Evolutionary conservation across 1,140 invertebrate genomes (phyloP).

Genomic region (Drosophila pachea): DNA sequence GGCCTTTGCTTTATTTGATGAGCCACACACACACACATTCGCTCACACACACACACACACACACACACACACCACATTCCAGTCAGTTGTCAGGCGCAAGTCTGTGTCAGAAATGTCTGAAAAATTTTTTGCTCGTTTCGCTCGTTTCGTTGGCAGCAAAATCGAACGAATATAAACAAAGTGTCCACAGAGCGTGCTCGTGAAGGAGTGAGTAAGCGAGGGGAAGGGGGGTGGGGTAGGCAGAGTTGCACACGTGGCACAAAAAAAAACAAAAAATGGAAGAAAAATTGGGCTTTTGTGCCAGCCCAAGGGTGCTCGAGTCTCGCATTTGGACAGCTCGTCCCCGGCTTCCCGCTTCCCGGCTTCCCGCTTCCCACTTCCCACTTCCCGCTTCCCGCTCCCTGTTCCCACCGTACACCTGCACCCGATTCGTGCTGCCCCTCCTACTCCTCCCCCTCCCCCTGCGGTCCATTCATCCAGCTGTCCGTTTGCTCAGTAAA

Average conservation of each 20-base stretch:
- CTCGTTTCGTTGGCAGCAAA: conserved; percentile 66
- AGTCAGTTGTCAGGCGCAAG: conserved; percentile 61
- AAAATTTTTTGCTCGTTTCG: conserved; percentile 44
- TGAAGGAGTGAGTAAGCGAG: background rate
- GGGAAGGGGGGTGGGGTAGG: background rate
- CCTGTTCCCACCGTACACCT: no score
- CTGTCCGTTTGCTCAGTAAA: conserved; percentile 52
- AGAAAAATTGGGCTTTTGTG: conserved; percentile 9
- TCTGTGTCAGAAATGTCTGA: conserved; percentile 67
- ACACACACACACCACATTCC: background rate
- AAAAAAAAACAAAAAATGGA: background rate
- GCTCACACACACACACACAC: conserved; percentile 3
- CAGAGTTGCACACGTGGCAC: conserved; percentile 45
- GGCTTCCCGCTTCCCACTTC: no score
- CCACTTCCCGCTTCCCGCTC: no score
- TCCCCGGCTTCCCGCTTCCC: background rate
- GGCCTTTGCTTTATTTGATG: conserved; percentile 43
- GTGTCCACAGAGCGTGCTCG: conserved; percentile 26
- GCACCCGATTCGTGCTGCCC: no score
- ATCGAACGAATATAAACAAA: conserved; percentile 75
- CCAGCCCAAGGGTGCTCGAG: background rate
- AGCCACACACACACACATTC: conserved; percentile 21
- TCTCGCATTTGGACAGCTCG: background rate
- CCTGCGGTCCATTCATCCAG: background rate
- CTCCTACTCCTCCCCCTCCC: background rate